Evolutionary conservation across 2,113 vertebrate genomes (phyloP), one percentile per base, ranked within the genome.

Genomic region (Paraplagusia blochii): DNA sequence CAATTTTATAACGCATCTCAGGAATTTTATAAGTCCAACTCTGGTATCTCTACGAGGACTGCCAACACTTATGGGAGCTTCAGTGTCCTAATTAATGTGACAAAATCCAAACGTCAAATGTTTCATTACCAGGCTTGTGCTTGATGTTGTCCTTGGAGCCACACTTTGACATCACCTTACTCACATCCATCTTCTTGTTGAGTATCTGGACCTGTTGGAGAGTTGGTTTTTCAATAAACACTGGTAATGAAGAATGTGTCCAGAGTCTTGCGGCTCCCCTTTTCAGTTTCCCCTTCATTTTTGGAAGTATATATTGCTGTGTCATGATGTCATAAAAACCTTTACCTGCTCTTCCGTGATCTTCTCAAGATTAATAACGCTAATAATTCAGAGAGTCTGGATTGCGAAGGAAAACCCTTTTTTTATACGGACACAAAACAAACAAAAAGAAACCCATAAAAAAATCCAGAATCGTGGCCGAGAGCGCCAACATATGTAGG

Each of bases 111-210:
- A n/a, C n/a, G n/a, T 29, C 22, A 29, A 29, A 13, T 7, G 65
- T 40, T 79, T 82, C 81, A 29, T 29, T 29, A 98, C 97, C 96
- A 80, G 97, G 93, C 75, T 96, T 98, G 71, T 96, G 92, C 70
- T 97, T 99, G 76, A 96, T 92, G 54, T 94, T 96, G 39, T 90
- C 76, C 83, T 96, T 98, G 33, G 96, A 99, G 44, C 95, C 96
- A 11, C 94, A 98, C 85, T 96, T 99, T 11, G 97, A 93, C 5
- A 94, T 93, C 83, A 97, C 93, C 83, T 95, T 98, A 66, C 95
- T 98, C 47, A 98, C 61, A 46, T 99, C 96, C 1, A 97, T 92
- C 63, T 98, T 99, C 88, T 94, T 96, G 89, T 76, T 98, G 75
- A 93, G 92, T 69, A 98, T 97, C 89, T 96, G 94, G 66, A 99